Base-by-base conservation (phyloP, 2,888 invertebrate genomes). In the Iselma pallidipennis region DNA sequence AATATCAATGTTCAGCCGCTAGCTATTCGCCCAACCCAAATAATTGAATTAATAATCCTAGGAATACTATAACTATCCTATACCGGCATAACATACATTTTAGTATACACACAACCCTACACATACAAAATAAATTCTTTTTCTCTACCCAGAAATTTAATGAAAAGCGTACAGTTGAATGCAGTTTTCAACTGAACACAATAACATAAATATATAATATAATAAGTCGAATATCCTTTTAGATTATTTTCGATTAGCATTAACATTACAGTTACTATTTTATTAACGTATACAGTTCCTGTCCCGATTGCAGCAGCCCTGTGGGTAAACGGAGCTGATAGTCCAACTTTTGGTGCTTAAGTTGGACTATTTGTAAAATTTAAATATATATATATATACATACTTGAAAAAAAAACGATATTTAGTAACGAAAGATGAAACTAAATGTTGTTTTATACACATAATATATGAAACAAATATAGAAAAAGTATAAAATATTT, bases 1-100 rank as follows among this genome's bases (percentile, higher is more conserved):
- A 45, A 45, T 45, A 45, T 19, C 10, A 45, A 45, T 21, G 21
- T 21, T 45, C 19, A 10, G 21, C 21, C 4, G 14, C 1, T 6
- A 29, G 51, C 28, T 16, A 45, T 12, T 21, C 19, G 10, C 10
- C 21, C 12, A 21, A 21, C 2, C 31, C 29, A 10, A 29, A 28
- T 29, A 28, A 51, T 29, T 14, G 7, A 12, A 51, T 51, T 51
- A 51, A 51, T 51, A 51, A 51, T 29, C 51, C n/a, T 28, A 51
- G 16, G 1, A 45, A 50, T 19, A 50, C 5, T 50, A 7, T 14
- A 25, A 3, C 50, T 29, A 28, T 51, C 12, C 19, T 19, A 19
- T 45, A 9, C 21, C 5, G 16, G 19, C 42, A 19, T 42, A 42
- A 19, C 19, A 19, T 10, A 42, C 7, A 42, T 42, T 42, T 42